Conservation (phyloP, 2,797 vertebrate species). For the Mus minutoides region DNA sequence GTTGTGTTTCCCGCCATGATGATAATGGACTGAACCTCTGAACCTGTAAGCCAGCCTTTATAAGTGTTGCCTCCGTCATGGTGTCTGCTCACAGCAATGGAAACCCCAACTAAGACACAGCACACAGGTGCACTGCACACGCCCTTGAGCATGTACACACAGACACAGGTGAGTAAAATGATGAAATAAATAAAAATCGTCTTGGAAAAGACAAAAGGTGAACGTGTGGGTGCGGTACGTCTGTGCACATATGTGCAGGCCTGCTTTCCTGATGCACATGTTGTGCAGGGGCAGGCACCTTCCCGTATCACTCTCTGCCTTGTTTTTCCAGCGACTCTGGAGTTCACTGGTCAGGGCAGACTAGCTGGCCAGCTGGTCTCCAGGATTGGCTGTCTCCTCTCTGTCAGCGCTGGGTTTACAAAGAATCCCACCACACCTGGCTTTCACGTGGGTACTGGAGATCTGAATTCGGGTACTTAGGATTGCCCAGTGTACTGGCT, state of each 20-base stretch:
- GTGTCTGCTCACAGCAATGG: too few relatives aligned
- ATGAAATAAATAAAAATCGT: background rate
- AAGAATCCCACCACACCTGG: background rate
- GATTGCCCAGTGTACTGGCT: too few relatives aligned
- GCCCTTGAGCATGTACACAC: background rate
- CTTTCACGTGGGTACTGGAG: background rate
- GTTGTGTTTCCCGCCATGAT: too few relatives aligned
- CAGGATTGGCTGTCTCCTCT: background rate
- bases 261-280: background rate
- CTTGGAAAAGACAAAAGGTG: constrained; percentile 25
- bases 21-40: too few relatives aligned
- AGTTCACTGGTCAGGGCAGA: too few relatives aligned
- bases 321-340: background rate
- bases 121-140: too few relatives aligned
- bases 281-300: too few relatives aligned
- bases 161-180: background rate
- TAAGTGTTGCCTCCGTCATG: too few relatives aligned
- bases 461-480: background rate
- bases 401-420: background rate
- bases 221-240: background rate
- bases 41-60: too few relatives aligned
- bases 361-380: background rate
- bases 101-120: too few relatives aligned
- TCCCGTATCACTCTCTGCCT: background rate
- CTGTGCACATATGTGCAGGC: background rate